Evolutionary conservation across 2,797 vertebrate species (phyloP), one percentile per base, ranked within the genome.

Genomic region (Bucorvus abyssinicus): DNA sequence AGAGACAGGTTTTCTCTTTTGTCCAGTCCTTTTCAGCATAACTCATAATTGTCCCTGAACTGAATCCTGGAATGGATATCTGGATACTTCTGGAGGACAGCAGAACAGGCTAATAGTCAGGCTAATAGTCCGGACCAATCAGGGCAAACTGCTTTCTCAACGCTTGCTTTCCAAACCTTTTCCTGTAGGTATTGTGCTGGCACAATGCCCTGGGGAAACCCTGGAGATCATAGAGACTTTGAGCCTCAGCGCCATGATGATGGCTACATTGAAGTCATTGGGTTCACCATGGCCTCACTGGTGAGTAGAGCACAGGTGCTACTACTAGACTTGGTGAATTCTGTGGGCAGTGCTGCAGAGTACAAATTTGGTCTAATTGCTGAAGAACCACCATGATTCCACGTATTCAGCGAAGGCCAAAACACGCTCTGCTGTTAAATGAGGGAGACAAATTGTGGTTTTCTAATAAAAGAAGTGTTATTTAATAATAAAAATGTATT

Each of bases 141-240:
- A 12, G 16, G 22, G 32, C 64, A 61, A 53, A 27, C 20, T 52
- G 15, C 42, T 49, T 42, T 57, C 59, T 87, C 59, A 93, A 22
- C 23, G n/a, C 8, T 47, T 12, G 4, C 59, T 67, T 91, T 70
- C 67, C 83, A 40, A 84, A 91, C 32, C 40, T 95, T 40, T 70
- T 57, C 44, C 65, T 96, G 22, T 68, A 99, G 99, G 98, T 99
- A 99, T 97, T 99, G 99, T 98, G 99, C 99, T 69, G 99, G 99
- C 98, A 99, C 99, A 91, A 99, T 99, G 99, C 99, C 99, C n/a
- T 99, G 99, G 99, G 99, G 99, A 45, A 99, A 99, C 97, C 99
- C 99, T 2, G 98, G 99, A 4, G 99, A 99, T 93, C 99, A 99
- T 95, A 98, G 99, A 73, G 99, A 99, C 96, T 99, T 99, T 80